These are phyloP conservation scores for Anadara kagoshimensis DNA, from an alignment of 1,140 invertebrate genomes.

Conservation along the genomic window DNA sequence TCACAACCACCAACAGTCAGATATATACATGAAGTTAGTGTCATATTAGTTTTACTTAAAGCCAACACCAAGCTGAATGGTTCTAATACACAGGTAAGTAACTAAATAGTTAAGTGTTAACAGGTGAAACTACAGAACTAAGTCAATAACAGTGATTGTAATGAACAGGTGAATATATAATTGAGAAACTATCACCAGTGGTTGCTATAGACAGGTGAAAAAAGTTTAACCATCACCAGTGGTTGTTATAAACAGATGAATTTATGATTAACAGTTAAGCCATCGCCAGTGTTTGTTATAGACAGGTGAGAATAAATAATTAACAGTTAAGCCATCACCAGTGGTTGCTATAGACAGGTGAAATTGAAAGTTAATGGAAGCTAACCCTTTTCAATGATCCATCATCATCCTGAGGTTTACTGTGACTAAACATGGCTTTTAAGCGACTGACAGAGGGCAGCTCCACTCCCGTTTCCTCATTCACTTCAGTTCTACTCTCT, in stretches of 20 bases:
- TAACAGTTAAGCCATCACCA: neutral
- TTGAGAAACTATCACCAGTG: neutral
- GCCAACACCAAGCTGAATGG: no score
- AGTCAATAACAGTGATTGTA: neutral
- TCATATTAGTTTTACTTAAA: no score
- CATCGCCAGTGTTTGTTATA: neutral
- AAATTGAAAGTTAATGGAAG: slow-evolving; percentile 7
- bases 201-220: slow-evolving; percentile 4
- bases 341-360: neutral
- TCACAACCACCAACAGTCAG: no score
- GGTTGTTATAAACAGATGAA: neutral
- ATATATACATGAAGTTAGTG: no score
- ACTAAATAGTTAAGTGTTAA: neutral
- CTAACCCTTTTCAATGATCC: slow-evolving; percentile 57
- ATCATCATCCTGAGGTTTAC: slow-evolving; percentile 39
- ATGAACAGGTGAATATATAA: slow-evolving; percentile 1
- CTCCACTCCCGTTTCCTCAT: slow-evolving; percentile 57
- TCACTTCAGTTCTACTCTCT: slow-evolving; percentile 62
- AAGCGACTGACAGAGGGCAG: slow-evolving; percentile 66
- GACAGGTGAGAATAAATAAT: neutral
- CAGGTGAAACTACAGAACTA: slow-evolving; percentile 7
- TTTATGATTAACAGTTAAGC: slow-evolving; percentile 8
- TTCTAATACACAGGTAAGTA: no score
- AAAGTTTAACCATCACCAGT: neutral
- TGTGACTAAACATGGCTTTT: slow-evolving; percentile 55